Base-by-base conservation (phyloP, 37 sponge, comb jelly and placozoan genomes). In the Geodia barretti region DNA sequence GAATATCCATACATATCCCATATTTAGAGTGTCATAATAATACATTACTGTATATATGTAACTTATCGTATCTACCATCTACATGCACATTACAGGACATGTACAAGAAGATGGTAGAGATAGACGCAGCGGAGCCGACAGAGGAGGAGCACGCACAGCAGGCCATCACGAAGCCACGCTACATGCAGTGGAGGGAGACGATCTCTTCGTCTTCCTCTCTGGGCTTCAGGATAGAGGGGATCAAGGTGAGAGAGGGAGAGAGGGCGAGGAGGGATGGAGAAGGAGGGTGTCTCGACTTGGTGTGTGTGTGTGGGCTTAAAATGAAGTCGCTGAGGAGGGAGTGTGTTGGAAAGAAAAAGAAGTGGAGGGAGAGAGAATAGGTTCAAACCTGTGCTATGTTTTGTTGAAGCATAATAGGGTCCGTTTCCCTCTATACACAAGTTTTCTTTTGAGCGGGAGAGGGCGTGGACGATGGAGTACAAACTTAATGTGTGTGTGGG, bases 151-250 rank as follows among this genome's bases (percentile, higher is more conserved):
- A 92, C 73, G 72, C 84, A 0, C 75, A 72, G 39, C 69, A 77
- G 59, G 99, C 99, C 73, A 96, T 98, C 84, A 90, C 93, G 39
- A 98, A 98, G 74, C 95, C 95, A 4, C 88, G 99, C 33, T 98
- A 98, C 91, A 98, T 98, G 99, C 91, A 92, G 32, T 98, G 95
- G 95, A 86, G 99, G 59, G 99, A 98, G 73, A 80, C 82, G 9
- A 64, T 90, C 39, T 91, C 95, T 0, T 95, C 99, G 8, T 92
- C 89, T 59, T 88, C 93, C 14, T 88, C 86, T 24, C 77, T 95
- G 28, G 99, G 99, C 41, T 98, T 95, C 88, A 66, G 99, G 39
- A 98, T 98, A 41, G 99, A 98, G 64, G 99, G 96, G 63, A 96
- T 98, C 35, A 98, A 98, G 83, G 95, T 92, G 70, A 67, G 83